Percentiles rank a stretch among this genome's conserved stretches.
Conservation (phyloP, 2,113 vertebrate species). For the Anoplopoma fimbria region DNA sequence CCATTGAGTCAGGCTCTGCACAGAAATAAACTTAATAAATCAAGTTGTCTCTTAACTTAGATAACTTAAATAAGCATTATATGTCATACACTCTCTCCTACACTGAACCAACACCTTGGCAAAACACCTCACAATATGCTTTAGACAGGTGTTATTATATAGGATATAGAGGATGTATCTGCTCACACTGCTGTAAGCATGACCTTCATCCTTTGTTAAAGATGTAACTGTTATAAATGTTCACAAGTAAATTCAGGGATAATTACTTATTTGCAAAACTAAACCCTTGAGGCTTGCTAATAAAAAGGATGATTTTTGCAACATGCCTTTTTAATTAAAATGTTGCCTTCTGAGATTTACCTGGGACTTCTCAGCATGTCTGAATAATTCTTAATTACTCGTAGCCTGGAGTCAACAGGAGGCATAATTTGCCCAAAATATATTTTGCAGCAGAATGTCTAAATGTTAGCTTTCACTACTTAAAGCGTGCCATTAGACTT, state of each 20-base stretch:
- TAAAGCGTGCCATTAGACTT: background rate
- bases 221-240: background rate
- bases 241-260: background rate
- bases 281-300: background rate
- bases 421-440: background rate
- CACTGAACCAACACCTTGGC: background rate
- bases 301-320: constrained; percentile 1
- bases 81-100: background rate
- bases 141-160: background rate
- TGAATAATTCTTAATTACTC: constrained; percentile 31
- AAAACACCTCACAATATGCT: background rate
- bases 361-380: constrained; percentile 1
- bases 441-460: constrained; percentile 1
- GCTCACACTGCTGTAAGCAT: background rate
- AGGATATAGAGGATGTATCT: background rate
- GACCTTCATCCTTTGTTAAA: background rate
- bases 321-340: constrained; percentile 26
- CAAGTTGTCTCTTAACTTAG: background rate
- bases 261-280: background rate
- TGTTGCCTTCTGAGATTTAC: constrained; percentile 24
- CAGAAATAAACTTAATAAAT: background rate
- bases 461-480: constrained; percentile 17
- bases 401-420: constrained; percentile 8
- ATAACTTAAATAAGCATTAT: too few species aligned
- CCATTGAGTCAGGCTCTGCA: background rate